Conservation (phyloP, 2,797 vertebrate species). For the Cirrhinus molitorella region DNA sequence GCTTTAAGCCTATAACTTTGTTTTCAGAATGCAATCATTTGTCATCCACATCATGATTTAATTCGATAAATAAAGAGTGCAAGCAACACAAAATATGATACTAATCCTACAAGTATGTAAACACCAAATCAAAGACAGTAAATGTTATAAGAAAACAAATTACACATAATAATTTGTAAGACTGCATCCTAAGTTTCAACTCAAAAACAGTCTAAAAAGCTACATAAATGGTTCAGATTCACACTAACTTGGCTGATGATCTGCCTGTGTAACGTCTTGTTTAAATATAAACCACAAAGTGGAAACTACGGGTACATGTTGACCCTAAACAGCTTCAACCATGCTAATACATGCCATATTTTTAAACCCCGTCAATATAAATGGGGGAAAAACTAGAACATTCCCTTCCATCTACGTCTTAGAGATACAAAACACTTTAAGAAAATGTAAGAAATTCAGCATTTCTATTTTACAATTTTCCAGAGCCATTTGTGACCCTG, state of each 20-base stretch:
- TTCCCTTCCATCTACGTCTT: neutral
- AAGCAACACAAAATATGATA: neutral
- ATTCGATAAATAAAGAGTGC: neutral
- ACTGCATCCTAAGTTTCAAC: neutral
- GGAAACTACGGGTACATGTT: neutral
- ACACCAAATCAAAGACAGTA: conserved; percentile 9
- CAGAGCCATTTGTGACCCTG: neutral
- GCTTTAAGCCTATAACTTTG: conserved; percentile 7
- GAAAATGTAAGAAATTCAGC: neutral
- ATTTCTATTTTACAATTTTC: neutral
- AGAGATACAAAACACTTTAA: neutral
- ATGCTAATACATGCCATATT: neutral
- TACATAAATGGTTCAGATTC: neutral
- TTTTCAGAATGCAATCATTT: neutral
- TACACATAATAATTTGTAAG: neutral
- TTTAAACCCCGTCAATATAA: neutral
- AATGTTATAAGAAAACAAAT: conserved; percentile 15
- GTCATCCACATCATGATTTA: neutral
- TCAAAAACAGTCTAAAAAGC: neutral
- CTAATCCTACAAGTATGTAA: neutral
- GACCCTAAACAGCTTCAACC: neutral
- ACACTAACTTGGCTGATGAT: neutral
- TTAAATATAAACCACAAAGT: conserved; percentile 4
- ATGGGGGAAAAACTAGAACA: neutral
- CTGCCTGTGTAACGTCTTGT: conserved; percentile 4